Conservation (phyloP, 1,140 invertebrate genomes). For the Drosophila ananassae region DNA sequence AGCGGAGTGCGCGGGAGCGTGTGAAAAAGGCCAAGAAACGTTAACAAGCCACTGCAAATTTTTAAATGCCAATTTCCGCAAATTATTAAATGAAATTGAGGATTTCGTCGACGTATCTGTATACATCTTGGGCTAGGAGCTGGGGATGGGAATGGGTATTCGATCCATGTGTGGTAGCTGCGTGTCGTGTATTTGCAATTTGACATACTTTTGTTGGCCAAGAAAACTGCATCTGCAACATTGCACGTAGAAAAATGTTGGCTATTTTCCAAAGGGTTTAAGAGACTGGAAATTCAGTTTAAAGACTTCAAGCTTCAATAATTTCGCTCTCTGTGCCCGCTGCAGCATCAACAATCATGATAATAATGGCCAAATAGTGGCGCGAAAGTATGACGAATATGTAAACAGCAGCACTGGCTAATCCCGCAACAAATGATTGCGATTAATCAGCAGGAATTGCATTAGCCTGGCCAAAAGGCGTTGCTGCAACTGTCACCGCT, state of each 20-base stretch:
- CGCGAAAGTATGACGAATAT: slow-evolving; percentile 82
- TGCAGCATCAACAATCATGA: slow-evolving; percentile 68
- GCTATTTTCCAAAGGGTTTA: background rate
- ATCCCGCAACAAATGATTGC: slow-evolving; percentile 82
- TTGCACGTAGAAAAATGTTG: background rate
- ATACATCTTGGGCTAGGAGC: slow-evolving; percentile 41
- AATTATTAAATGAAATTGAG: slow-evolving; percentile 83
- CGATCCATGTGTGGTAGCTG: slow-evolving; percentile 37
- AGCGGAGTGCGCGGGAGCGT: slow-evolving; percentile 60
- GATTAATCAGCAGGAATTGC: slow-evolving; percentile 79
- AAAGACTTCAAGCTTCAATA: background rate
- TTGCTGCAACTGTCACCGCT: slow-evolving; percentile 76
- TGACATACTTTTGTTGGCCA: slow-evolving; percentile 77
- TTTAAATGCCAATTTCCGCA: slow-evolving; percentile 81
- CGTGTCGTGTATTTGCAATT: slow-evolving; percentile 74
- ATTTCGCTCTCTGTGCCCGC: background rate
- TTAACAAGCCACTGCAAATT: slow-evolving; percentile 74
- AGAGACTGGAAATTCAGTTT: background rate
- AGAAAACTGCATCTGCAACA: slow-evolving; percentile 20
- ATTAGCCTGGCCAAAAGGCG: slow-evolving; percentile 67
- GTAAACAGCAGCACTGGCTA: slow-evolving; percentile 67
- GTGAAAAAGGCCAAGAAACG: slow-evolving; percentile 70
- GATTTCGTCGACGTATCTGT: slow-evolving; percentile 64
- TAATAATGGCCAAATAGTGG: slow-evolving; percentile 78
- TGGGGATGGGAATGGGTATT: slow-evolving; percentile 8